Percentiles rank a stretch among this genome's conserved stretches.
Conservation (phyloP, 2,888 invertebrate genomes). For the Agonum fuliginosum region DNA sequence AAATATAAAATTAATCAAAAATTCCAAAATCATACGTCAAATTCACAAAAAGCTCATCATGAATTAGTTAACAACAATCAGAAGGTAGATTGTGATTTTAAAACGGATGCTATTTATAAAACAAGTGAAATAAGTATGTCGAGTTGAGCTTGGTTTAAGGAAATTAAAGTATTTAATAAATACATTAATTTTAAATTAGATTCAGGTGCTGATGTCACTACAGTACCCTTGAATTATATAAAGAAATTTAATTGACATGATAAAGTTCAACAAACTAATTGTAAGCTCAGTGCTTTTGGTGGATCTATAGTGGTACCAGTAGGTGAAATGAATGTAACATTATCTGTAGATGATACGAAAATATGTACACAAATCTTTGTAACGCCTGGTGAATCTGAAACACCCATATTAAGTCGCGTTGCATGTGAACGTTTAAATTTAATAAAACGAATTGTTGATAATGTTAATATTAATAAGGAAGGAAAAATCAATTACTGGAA, state of each 20-base stretch:
- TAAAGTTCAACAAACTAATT: constrained; percentile 12
- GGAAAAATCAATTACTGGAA: constrained; percentile 4
- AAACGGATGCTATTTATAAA: not conserved
- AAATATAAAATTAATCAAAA: not conserved
- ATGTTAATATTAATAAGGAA: not conserved
- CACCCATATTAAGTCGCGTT: not conserved
- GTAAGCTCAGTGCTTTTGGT: constrained; percentile 32
- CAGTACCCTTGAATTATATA: not conserved
- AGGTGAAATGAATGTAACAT: not conserved
- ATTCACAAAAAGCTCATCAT: not conserved
- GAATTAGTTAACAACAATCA: not conserved
- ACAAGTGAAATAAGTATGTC: not conserved
- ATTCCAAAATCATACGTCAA: not conserved
- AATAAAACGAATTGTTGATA: not conserved
- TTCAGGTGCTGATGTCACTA: not conserved
- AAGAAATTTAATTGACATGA: not conserved
- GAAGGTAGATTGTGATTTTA: not conserved
- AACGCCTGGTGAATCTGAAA: not conserved
- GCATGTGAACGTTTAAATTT: not conserved
- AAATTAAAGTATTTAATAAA: not conserved
- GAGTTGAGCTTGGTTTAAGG: constrained; percentile 5
- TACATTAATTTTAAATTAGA: constrained; percentile 24
- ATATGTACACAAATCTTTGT: not conserved
- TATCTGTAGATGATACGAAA: not conserved
- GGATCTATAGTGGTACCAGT: constrained; percentile 9